Percentiles rank a stretch among this genome's conserved stretches.
Evolutionary conservation across 2,797 vertebrate genomes (phyloP).

Genomic region (Coranthus polyacanthus): DNA sequence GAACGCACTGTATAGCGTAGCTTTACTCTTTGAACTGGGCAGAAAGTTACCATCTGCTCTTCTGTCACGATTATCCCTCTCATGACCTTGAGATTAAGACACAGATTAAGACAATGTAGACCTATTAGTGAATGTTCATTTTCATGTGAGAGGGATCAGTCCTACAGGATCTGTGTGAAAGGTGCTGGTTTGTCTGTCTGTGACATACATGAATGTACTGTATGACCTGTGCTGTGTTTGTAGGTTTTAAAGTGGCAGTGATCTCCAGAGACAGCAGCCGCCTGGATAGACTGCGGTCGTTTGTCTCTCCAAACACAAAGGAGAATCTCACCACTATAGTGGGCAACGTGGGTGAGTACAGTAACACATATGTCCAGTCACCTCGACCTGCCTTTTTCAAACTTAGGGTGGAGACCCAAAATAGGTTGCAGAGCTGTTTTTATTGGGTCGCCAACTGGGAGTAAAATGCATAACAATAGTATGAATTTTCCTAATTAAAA

Average conservation of each 20-base stretch:
- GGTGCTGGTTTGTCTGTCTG: no score
- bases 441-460: no score
- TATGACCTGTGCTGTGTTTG: conserved; percentile 13
- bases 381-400: no score
- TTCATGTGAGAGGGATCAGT: conserved; percentile 46
- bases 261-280: conserved; percentile 85
- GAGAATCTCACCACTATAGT: conserved; percentile 85
- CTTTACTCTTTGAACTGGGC: conserved; percentile 12
- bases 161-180: no score
- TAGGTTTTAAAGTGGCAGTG: conserved; percentile 89
- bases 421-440: no score
- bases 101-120: conserved; percentile 27
- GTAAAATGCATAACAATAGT: no score
- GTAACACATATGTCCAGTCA: conserved; percentile 3
- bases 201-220: conserved; percentile 13
- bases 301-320: conserved; percentile 80
- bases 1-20: not conserved
- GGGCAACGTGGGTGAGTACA: conserved; percentile 86
- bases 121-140: conserved; percentile 20
- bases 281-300: conserved; percentile 82
- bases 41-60: conserved; percentile 32
- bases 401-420: no score
- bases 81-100: conserved; percentile 52
- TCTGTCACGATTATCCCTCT: conserved; percentile 32
- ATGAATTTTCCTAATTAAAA: no score